Evolutionary conservation across 2,113 vertebrate species (phyloP).

Genomic region (Elephantulus edwardii): DNA sequence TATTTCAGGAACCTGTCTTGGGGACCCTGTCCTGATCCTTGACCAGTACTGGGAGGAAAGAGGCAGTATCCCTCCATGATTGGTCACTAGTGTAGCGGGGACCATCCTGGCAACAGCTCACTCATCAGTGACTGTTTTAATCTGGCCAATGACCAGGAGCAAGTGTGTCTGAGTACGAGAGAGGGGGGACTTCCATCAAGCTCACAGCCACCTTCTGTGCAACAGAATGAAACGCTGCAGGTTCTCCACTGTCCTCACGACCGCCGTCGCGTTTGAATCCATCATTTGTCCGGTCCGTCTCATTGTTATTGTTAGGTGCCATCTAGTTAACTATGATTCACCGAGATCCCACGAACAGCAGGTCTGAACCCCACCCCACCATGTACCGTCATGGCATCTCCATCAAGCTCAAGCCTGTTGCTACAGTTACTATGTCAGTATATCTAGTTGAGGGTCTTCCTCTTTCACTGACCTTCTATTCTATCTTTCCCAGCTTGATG

Average conservation of each 20-base stretch:
- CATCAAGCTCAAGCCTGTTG: no score
- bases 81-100: neutral
- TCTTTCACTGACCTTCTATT: no score
- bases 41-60: neutral
- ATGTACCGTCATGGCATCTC: no score
- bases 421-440: neutral
- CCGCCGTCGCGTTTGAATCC: neutral
- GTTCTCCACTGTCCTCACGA: neutral
- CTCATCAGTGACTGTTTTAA: neutral
- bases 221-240: neutral
- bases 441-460: neutral
- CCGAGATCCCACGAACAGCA: no score
- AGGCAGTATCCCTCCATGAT: neutral
- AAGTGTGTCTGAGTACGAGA: neutral
- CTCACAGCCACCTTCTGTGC: neutral
- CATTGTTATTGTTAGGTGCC: no score
- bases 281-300: no score
- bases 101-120: neutral
- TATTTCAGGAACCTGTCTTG: neutral
- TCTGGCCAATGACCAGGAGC: neutral
- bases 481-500: no score
- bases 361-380: no score
- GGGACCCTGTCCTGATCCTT: neutral
- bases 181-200: neutral
- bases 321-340: no score